phyloP scores from a whole-genome alignment of 1,140 invertebrate species.

The Drosophila varians region DNA sequence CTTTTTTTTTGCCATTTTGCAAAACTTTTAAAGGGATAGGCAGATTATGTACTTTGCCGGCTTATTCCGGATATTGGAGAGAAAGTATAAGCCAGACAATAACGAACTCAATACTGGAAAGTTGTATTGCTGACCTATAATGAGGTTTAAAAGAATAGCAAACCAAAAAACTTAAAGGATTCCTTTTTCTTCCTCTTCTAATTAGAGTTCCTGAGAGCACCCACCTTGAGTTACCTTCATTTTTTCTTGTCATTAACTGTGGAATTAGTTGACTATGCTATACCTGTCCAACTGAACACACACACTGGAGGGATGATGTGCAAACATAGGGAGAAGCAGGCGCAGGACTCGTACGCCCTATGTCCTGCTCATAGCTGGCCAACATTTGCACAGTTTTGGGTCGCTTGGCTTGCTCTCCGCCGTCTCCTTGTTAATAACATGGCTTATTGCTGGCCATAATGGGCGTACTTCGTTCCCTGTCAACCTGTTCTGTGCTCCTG shows the following conservation, averaged over 20 bases:
- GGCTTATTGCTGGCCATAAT: conserved; percentile 79
- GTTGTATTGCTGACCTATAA: not conserved
- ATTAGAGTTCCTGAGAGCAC: not conserved
- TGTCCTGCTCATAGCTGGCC: conserved; percentile 39
- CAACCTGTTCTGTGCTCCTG: conserved; percentile 26
- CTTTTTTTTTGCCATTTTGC: conserved; percentile 13
- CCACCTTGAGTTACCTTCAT: not conserved
- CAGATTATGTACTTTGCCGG: conserved; percentile 3
- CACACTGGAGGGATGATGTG: conserved; percentile 5
- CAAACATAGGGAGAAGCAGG: conserved; percentile 58
- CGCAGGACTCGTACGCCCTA: conserved; percentile 18
- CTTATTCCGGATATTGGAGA: not conserved
- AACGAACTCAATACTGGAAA: not conserved
- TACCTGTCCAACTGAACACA: conserved; percentile 25
- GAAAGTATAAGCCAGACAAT: not conserved
- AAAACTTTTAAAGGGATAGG: conserved; percentile 10
- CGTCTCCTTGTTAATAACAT: conserved; percentile 70
- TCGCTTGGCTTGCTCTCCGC: conserved; percentile 38
- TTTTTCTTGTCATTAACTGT: conserved; percentile 43
- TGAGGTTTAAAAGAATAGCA: not conserved
- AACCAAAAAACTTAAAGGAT: not conserved
- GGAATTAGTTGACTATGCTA: conserved; percentile 74
- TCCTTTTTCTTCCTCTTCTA: not conserved
- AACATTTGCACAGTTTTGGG: conserved; percentile 75
- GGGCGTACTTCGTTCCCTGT: conserved; percentile 51